Base-by-base conservation (phyloP, 1,140 invertebrate species). In the Neuroterus valhalla region DNA sequence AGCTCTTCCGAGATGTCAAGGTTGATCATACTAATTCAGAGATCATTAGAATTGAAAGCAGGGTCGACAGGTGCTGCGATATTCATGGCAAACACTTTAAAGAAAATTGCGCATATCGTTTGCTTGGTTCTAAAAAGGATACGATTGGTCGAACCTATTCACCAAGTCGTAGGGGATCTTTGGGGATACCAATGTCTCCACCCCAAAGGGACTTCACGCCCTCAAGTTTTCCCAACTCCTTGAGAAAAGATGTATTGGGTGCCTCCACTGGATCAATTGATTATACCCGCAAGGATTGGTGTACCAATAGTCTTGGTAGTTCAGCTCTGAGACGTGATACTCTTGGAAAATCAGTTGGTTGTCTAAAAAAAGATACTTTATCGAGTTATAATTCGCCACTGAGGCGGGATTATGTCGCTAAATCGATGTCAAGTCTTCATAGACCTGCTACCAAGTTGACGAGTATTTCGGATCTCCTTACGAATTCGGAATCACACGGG, bases 21-120 rank as follows among this genome's bases (percentile, higher is more conserved):
- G 78, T 94, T 68, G 93, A 94, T 21, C 86, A 88, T 86, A 74
- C 68, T 23, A 86, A 81, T 31, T 90, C 90, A 19, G 88, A 91
- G 55, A 85, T 91, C 45, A 88, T 91, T 2, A 90, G 91, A 72
- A 88, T 92, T 15, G 92, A 93, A 82, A 85, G 82, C 6, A 89
- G 88, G 78, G 86, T 91, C 52, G 91, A 92, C 78, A 91, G 91
- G 66, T 90, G 89, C 46, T 94, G 94, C 81, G 93, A 94, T 71
- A 92, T 94, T n/a, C 94, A 95, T 80, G 93, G 93, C 6, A 93
- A 91, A 77, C 91, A 91, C 79, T 91, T 89, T 48, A 91, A 91
- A 78, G 91, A 92, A 66, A 91, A 91, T 71, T 89, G 87, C 31
- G 83, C 82, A 50, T 90, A 89, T 74, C 90, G 92, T 11, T 87